Base-by-base conservation (phyloP, 2,797 vertebrate species). In the Semaprochilodus insignis region DNA sequence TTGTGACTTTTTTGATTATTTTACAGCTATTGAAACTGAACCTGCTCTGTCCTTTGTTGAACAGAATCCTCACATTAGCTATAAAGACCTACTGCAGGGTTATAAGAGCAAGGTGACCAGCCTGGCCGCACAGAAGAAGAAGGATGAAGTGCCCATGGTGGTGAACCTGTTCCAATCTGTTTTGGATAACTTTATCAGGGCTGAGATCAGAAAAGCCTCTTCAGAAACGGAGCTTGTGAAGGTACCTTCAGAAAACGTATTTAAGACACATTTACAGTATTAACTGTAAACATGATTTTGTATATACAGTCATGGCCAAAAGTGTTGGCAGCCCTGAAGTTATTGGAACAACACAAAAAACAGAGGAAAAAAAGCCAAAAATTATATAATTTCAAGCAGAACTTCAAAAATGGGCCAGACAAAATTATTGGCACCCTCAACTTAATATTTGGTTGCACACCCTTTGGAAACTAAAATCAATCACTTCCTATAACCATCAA, bases 121-220 rank as follows among this genome's bases (percentile, higher is more conserved):
- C 65, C 90, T 99, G 73, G 96, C 97, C 0, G 91, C 92, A 0
- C 74, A 91, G 85, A 67, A 93, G 91, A 72, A 95, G 93, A 91
- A 95, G 89, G 81, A 77, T 0, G 98, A 99, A 77, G 92, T 97
- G 63, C 94, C 96, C 11, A 92, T 98, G 89, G 98, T 99, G 86
- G 94, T 99, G 77, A 99, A 99, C 89, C 93, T 99, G 62, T 99
- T 99, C 93, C 97, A 98, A 81, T 97, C 97, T 0, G 92, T 99
- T 85, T 92, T 99, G 80, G 98, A 99, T 25, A 97, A 97, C 75
- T 99, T 99, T 77, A 96, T 97, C 15, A 94, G 98, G 10, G 93
- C 91, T 0, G 94, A 97, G 83, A 87, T 92, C 15, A 98, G 96
- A 92, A 95, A 91, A 84, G 48, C 51, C 48, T 83, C 75, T 5